phyloP scores from a whole-genome alignment of 2,113 vertebrate species.

The Ailurus styani region DNA sequence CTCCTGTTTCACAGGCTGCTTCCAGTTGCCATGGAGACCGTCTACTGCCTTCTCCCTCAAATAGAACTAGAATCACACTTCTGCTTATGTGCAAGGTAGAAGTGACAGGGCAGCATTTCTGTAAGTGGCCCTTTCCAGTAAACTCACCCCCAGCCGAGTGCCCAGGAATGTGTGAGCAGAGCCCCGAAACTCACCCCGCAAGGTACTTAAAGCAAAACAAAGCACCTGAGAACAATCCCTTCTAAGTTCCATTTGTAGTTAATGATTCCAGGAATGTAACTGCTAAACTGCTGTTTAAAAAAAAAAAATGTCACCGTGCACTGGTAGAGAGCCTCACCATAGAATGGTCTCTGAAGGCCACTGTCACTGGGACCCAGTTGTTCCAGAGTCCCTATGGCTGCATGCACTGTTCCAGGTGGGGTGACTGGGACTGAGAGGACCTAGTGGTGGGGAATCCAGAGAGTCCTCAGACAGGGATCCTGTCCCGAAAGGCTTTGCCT shows the following conservation, averaged over 20 bases:
- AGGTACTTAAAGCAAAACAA: neutral
- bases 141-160: conserved; percentile 61
- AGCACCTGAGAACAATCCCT: neutral
- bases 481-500: neutral
- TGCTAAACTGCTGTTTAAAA: neutral
- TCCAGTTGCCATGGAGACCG: conserved; percentile 84
- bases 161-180: conserved; percentile 51
- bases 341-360: neutral
- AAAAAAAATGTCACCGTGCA: neutral
- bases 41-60: conserved; percentile 79
- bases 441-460: too few relatives aligned
- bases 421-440: too few relatives aligned
- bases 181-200: neutral
- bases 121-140: conserved; percentile 77
- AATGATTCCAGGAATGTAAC: conserved; percentile 32
- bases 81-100: conserved; percentile 78
- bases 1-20: conserved; percentile 80
- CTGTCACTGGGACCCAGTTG: neutral
- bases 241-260: neutral
- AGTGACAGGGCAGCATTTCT: conserved; percentile 79
- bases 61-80: conserved; percentile 81
- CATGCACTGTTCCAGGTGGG: neutral
- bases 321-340: neutral
- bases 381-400: neutral
- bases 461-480: too few relatives aligned